These are phyloP conservation scores for Acrobasis suavella DNA, from an alignment of 2,888 invertebrate species.

Conservation along the genomic window DNA sequence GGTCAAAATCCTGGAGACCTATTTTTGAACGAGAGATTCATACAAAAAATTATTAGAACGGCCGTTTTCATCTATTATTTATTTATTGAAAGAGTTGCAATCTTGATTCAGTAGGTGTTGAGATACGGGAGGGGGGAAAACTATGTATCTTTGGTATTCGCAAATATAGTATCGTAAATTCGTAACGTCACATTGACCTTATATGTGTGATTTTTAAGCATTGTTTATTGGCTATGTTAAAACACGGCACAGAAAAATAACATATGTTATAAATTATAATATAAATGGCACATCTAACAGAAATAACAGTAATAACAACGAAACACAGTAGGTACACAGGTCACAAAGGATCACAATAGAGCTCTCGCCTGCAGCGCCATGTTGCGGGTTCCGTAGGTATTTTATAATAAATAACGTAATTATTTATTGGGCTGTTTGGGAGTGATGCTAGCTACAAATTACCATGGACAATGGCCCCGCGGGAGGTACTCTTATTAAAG, in stretches of 20 bases:
- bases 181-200: no score
- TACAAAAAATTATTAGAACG: no score
- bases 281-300: background rate
- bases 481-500: slow-evolving; percentile 68
- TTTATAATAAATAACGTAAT: slow-evolving; percentile 77
- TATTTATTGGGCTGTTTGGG: slow-evolving; percentile 70
- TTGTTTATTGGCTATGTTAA: background rate
- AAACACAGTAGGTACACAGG: slow-evolving; percentile 45
- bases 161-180: no score
- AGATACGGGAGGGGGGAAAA: no score
- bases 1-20: no score
- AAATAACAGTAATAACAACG: slow-evolving; percentile 39
- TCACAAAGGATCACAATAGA: slow-evolving; percentile 38
- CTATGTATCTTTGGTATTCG: no score
- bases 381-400: slow-evolving; percentile 50
- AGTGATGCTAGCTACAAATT: slow-evolving; percentile 78
- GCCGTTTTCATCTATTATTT: no score
- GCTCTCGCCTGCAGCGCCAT: slow-evolving; percentile 33
- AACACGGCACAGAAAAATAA: no score
- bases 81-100: no score
- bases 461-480: slow-evolving; percentile 73
- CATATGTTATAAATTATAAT: background rate
- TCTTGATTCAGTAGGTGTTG: no score
- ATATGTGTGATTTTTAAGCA: no score
- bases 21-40: no score